phyloP scores from a whole-genome alignment of 1,140 invertebrate species.

The Drosophila kohkoa region DNA sequence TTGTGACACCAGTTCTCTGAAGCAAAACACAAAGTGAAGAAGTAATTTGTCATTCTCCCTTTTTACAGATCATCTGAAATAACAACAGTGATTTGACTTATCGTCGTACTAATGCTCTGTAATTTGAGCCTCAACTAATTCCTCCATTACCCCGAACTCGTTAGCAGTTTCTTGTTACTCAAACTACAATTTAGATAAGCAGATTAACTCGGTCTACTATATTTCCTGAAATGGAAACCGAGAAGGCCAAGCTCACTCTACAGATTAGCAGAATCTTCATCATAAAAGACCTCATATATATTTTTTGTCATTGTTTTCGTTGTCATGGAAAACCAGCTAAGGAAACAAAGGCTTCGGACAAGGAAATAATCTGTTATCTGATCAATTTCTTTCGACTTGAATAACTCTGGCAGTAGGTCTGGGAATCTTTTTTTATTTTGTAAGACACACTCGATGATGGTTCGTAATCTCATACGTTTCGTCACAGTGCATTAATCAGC shows the following conservation, averaged over 20 bases:
- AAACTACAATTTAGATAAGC: constrained; percentile 13
- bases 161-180: constrained; percentile 20
- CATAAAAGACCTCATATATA: background rate
- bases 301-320: constrained; percentile 2
- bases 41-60: background rate
- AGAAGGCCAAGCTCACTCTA: background rate
- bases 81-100: background rate
- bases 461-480: constrained; percentile 42
- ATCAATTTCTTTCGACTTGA: constrained; percentile 37
- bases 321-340: constrained; percentile 4
- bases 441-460: constrained; percentile 6
- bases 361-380: constrained; percentile 30
- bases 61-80: background rate
- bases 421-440: constrained; percentile 37
- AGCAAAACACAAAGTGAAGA: too few species aligned
- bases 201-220: constrained; percentile 1
- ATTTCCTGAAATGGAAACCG: constrained; percentile 3
- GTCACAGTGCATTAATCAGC: constrained; percentile 73
- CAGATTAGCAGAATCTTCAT: constrained; percentile 20
- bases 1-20: too few species aligned
- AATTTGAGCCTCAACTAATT: background rate
- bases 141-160: constrained; percentile 3
- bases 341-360: constrained; percentile 20
- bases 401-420: constrained; percentile 1
- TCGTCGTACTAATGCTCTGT: background rate